Evolutionary conservation across 2,113 vertebrate genomes (phyloP).

Genomic region (Dendrocopos noguchii): DNA sequence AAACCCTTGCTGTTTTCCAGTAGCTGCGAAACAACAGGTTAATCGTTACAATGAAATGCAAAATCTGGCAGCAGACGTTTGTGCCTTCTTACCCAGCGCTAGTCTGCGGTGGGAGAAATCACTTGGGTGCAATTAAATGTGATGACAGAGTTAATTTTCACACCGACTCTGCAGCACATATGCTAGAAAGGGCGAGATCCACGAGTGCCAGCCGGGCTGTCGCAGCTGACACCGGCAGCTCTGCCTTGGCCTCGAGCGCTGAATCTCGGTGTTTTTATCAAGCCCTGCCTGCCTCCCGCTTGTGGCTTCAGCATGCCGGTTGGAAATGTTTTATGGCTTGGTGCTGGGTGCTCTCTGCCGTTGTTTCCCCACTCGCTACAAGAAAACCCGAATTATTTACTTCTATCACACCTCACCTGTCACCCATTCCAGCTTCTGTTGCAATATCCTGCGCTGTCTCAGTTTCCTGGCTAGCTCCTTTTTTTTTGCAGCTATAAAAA

Average conservation of each 20-base stretch:
- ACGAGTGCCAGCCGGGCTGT: not conserved
- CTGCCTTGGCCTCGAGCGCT: not conserved
- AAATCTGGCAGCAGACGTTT: not conserved
- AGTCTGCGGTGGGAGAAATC: not conserved
- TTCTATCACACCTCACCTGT: not conserved
- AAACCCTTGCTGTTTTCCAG: not conserved
- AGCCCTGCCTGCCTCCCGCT: not conserved
- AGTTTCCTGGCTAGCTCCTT: not conserved
- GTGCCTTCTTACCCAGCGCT: not conserved
- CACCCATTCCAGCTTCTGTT: fast-evolving
- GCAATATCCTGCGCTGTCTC: not conserved
- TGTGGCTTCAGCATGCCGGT: fast-evolving
- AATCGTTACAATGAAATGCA: not conserved
- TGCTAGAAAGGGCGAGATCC: fast-evolving
- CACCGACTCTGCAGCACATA: not conserved
- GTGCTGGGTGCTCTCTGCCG: too few species aligned
- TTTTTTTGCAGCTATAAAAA: not conserved
- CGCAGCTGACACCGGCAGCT: not conserved
- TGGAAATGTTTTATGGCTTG: not conserved
- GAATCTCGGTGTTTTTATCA: not conserved
- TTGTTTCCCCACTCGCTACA: not conserved
- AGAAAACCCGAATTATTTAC: not conserved
- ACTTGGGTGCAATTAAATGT: constrained; percentile 20
- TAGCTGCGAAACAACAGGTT: not conserved
- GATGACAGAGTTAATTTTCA: constrained; percentile 10